Base-by-base conservation (phyloP, 2,797 vertebrate species). In the Tragopan temminckii region DNA sequence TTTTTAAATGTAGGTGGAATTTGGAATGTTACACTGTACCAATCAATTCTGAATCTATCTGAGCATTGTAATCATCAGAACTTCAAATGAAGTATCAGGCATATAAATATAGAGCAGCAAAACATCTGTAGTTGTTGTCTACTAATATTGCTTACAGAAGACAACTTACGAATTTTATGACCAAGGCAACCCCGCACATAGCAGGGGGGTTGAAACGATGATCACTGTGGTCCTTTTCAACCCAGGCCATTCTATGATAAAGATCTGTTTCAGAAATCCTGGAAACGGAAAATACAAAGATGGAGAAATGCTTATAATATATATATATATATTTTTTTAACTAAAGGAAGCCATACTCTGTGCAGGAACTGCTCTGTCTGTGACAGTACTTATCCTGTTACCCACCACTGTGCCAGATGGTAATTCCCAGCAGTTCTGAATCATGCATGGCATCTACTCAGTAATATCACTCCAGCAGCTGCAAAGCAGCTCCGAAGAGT, bases 371-470 rank as follows among this genome's bases (percentile, higher is more conserved):
- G 63, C 13, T 85, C 33, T 42, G 40, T 88, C 71, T 68, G 27
- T 7, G 48, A 13, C 31, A 81, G 27, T 88, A 83, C 69, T 83
- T 85, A 89, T 29, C 45, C 66, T 70, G 42, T 95, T 75, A 92
- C 84, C 63, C n/a, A 42, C 63, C 33, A 38, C 33, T 78, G 40
- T 80, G 71, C 66, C 74, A 83, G 80, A 43, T 17, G 4, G 45
- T 75, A 89, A 89, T 82, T 89, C 71, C 48, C 66, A 80, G 45
- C 52, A 93, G 80, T 69, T 71, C 72, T 78, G 76, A 93, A 94
- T 93, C 85, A 59, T 64, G 50, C 0, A 0, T n/a, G 67, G n/a
- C 33, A 20, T 89, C 78, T 89, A 21, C 82, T 85, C 35, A 18
- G 16, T 83, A 67, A 46, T 81, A 93, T 59, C 35, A 40, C 11